Conservation (phyloP, 2,888 invertebrate species). For the Lepas anatifera region DNA sequence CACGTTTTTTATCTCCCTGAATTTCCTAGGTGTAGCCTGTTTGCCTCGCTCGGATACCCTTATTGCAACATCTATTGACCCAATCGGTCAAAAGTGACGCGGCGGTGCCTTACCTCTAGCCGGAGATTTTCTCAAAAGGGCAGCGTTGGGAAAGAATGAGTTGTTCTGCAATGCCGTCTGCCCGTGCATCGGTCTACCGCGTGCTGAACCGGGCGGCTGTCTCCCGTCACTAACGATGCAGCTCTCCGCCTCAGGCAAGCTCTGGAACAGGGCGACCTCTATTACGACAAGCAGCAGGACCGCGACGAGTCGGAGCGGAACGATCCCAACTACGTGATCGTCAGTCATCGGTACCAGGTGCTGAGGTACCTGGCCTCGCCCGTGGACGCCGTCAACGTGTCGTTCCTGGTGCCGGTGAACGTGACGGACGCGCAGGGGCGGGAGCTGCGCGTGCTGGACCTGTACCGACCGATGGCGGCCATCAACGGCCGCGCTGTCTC, state of each 20-base stretch:
- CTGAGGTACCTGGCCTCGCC: conserved; percentile 2
- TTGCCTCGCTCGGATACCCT: no score
- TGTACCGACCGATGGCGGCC: not conserved
- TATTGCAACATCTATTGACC: no score
- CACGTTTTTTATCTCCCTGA: no score
- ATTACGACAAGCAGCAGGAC: conserved; percentile 10
- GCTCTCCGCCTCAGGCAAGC: not conserved
- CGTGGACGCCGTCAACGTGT: conserved; percentile 1
- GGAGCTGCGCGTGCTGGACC: not conserved
- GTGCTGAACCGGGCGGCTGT: not conserved
- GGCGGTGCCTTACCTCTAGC: no score
- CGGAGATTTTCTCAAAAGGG: no score
- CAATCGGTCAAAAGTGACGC: no score
- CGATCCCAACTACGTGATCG: not conserved
- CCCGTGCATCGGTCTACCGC: no score
- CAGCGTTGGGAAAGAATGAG: no score
- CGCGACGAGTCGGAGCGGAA: conserved; percentile 7
- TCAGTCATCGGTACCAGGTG: conserved; percentile 12
- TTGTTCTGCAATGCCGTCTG: no score
- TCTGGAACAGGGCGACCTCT: not conserved
- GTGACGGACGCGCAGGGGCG: not conserved
- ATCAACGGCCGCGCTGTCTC: not conserved
- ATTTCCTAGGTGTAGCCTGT: no score
- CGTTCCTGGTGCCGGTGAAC: conserved; percentile 11
- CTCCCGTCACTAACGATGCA: no score